phyloP scores from a whole-genome alignment of 2,888 invertebrate species.

The Celastrina argiolus region DNA sequence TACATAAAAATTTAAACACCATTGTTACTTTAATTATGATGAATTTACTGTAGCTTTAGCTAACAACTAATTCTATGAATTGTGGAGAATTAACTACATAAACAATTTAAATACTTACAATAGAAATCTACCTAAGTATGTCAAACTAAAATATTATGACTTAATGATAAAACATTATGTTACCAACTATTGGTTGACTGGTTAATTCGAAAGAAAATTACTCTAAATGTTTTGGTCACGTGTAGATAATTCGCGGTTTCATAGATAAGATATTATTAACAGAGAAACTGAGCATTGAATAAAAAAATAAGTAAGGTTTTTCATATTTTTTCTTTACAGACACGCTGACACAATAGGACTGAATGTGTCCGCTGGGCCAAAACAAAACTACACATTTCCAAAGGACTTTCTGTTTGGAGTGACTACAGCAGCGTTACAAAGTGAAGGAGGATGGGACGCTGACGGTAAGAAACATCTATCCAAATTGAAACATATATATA shows the following conservation, averaged over 20 bases:
- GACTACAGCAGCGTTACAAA: conserved; percentile 79
- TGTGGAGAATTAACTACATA: not conserved
- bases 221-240: not conserved
- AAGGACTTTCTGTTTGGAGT: conserved; percentile 78
- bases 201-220: not conserved
- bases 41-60: not conserved
- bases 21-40: not conserved
- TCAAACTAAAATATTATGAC: not conserved
- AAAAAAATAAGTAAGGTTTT: not conserved
- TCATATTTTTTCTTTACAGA: conserved; percentile 43
- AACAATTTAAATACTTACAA: not conserved
- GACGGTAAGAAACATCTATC: conserved; percentile 49
- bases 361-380: conserved; percentile 59
- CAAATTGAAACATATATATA: not conserved
- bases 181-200: too few relatives aligned
- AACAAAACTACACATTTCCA: conserved; percentile 72
- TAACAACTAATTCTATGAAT: not conserved
- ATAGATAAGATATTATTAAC: too few relatives aligned
- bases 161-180: not conserved
- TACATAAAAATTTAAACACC: not conserved
- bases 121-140: too few relatives aligned
- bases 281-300: not conserved
- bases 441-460: conserved; percentile 78
- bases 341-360: conserved; percentile 42
- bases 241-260: not conserved